phyloP scores from a whole-genome alignment of 1,140 invertebrate species.

The Mycetomoellerius zeteki region DNA sequence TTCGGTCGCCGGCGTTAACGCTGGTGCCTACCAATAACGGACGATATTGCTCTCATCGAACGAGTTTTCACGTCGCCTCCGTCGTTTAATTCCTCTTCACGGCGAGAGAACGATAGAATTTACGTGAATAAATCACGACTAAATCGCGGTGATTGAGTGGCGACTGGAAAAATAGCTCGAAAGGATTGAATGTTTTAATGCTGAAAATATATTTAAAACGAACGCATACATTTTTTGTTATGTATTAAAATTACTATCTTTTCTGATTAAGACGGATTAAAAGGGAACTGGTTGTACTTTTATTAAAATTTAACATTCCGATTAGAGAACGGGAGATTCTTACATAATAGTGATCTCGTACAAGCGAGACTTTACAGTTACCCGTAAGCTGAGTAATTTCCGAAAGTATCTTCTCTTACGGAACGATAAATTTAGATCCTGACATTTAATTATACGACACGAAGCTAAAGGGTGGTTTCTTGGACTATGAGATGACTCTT shows the following conservation, averaged over 20 bases:
- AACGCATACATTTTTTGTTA: not conserved
- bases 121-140: constrained; percentile 30
- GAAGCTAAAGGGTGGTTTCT: constrained; percentile 46
- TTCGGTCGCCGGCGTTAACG: constrained; percentile 58
- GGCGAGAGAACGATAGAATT: constrained; percentile 25
- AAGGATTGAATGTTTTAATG: constrained; percentile 14
- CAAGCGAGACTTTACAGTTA: constrained; percentile 13
- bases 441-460: constrained; percentile 59
- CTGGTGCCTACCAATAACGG: constrained; percentile 61
- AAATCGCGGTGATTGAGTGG: constrained; percentile 20
- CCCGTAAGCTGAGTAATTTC: constrained; percentile 50
- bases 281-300: not conserved
- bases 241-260: constrained; percentile 1
- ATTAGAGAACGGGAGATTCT: constrained; percentile 1
- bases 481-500: constrained; percentile 55
- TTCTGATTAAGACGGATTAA: not conserved
- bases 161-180: not conserved
- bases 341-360: constrained; percentile 22
- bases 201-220: not conserved
- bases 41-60: constrained; percentile 74
- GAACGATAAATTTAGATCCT: constrained; percentile 54
- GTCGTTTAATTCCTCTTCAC: constrained; percentile 16
- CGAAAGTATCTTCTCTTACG: constrained; percentile 46
- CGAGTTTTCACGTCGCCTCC: constrained; percentile 38
- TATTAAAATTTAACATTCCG: constrained; percentile 4